Base-by-base conservation (phyloP, 2,888 invertebrate species). In the Epistrophella euchroma region DNA sequence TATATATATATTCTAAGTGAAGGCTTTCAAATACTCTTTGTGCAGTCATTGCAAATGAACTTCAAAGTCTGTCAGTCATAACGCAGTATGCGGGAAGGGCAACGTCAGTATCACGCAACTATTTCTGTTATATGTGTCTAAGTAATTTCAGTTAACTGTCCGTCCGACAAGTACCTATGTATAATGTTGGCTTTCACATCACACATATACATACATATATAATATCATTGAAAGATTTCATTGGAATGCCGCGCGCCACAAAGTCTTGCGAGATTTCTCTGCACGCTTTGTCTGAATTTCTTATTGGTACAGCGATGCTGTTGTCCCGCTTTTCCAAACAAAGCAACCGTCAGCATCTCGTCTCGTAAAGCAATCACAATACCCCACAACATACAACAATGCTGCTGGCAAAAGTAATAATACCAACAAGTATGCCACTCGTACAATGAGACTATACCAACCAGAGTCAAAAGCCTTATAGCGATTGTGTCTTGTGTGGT, bases 201-300 rank as follows among this genome's bases (percentile, higher is more conserved):
- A 60, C 45, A 71, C 32, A 64, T 22, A 28, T 28, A 58, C n/a
- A 9, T 13, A 13, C 4, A 35, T 9, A 73, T 32, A 22, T 11
- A 70, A 28, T 32, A 32, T 32, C 11, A 52, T 17, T 28, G 15
- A 15, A 45, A 45, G 3, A 66, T 66, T 40, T 19, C 28, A 19
- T 19, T 47, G 13, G 43, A 37, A 70, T 40, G 4, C 50, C 78
- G 62, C 83, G 62, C 83, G 83, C 78, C 78, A 78, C 47, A 74
- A 40, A 74, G 83, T 79, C 79, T 74, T 83, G 47, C 47, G 58
- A 83, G 83, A 83, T 83, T 79, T 74, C 78, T 80, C 66, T 32
- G 37, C 6, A 15, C 47, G 73, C 60, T 75, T 60, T 79, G 74
- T 79, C 47, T 78, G 70, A 25, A 74, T 37, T 70, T 32, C 32